Conservation (phyloP, 2,888 invertebrate species). For the Suillia variegata region DNA sequence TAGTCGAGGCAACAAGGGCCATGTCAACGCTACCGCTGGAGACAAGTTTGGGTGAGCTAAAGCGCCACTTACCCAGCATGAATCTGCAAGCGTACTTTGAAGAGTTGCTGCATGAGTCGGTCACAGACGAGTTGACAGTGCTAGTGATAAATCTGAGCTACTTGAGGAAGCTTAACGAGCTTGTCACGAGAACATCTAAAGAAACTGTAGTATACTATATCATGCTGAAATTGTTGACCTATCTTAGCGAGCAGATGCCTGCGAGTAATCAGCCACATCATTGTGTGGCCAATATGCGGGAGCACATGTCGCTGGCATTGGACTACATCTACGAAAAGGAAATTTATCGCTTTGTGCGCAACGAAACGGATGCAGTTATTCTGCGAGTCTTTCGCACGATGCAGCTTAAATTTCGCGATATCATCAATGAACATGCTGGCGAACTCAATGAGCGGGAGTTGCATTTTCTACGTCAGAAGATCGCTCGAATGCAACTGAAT, state of each 20-base stretch:
- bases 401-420: slow-evolving; percentile 24
- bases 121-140: slow-evolving; percentile 20
- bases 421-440: slow-evolving; percentile 18
- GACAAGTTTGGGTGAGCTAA: slow-evolving; percentile 27
- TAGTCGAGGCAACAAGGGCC: neutral
- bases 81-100: slow-evolving; percentile 23
- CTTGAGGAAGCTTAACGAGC: slow-evolving; percentile 25
- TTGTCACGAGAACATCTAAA: slow-evolving; percentile 20
- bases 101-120: slow-evolving; percentile 13
- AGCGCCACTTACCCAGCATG: slow-evolving; percentile 18
- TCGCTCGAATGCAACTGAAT: slow-evolving; percentile 28
- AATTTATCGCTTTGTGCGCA: slow-evolving; percentile 23
- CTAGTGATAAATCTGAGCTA: slow-evolving; percentile 26
- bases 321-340: slow-evolving; percentile 25
- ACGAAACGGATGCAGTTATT: slow-evolving; percentile 22
- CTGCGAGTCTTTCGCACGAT: slow-evolving; percentile 23
- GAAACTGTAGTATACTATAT: slow-evolving; percentile 25
- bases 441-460: slow-evolving; percentile 21
- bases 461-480: slow-evolving; percentile 25
- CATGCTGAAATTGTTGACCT: slow-evolving; percentile 30
- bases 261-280: slow-evolving; percentile 8
- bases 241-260: slow-evolving; percentile 26
- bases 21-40: slow-evolving; percentile 12
- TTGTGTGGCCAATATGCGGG: slow-evolving; percentile 20
- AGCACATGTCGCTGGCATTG: slow-evolving; percentile 31